Evolutionary conservation across 1,140 invertebrate genomes (phyloP).

Genomic region (Papilio helenus): DNA sequence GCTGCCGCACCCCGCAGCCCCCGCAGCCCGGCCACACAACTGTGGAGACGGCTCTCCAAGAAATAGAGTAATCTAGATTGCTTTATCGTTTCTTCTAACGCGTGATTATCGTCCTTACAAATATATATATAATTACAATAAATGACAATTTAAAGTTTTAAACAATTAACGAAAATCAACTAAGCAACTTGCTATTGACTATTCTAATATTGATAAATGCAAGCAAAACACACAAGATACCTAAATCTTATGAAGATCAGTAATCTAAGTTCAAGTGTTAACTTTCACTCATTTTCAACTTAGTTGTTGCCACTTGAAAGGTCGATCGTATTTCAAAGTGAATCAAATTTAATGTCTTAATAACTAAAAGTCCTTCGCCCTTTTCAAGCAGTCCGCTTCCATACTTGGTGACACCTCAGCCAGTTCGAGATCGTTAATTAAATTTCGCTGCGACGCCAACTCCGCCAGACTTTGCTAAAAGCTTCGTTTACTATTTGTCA

Average conservation of each 20-base stretch:
- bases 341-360: slow-evolving; percentile 13
- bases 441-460: slow-evolving; percentile 55
- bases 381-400: slow-evolving; percentile 18
- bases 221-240: too few species aligned
- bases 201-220: too few species aligned
- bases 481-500: slow-evolving; percentile 66
- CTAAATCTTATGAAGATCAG: too few species aligned
- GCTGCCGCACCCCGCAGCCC: not conserved
- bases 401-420: slow-evolving; percentile 7
- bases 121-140: too few species aligned
- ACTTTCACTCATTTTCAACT: too few species aligned
- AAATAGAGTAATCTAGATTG: not conserved
- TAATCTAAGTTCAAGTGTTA: too few species aligned
- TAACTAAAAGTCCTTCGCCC: not conserved
- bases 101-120: not conserved
- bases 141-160: too few species aligned
- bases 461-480: slow-evolving; percentile 57
- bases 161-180: too few species aligned
- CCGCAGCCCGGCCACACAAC: not conserved
- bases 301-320: too few species aligned
- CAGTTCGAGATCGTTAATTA: slow-evolving; percentile 55
- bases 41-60: slow-evolving; percentile 43
- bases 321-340: not conserved
- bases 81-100: too few species aligned
- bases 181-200: too few species aligned